Base-by-base conservation (phyloP, 2,113 vertebrate species). In the Melanotaenia duboulayi region DNA sequence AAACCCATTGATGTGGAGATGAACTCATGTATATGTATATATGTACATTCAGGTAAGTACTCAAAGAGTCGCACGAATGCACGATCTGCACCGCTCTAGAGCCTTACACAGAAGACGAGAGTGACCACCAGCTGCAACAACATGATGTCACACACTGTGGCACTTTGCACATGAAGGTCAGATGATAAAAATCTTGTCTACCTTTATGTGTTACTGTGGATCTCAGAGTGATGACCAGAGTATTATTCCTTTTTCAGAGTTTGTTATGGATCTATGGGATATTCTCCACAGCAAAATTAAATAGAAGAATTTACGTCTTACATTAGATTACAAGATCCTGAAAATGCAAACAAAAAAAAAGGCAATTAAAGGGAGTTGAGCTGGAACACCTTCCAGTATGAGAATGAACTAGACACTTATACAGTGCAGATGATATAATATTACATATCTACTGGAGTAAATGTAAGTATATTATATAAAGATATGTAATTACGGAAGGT, bases 131-230 rank as follows among this genome's bases (percentile, higher is more conserved):
- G 32, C 32, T n/a, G 19, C 7, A 68, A 11, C 59, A 42, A 58
- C 60, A 76, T n/a, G n/a, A 16, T 74, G 76, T 76, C 62, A 60
- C 69, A 71, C 52, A 48, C 44, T 63, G 65, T 40, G 80, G 16
- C 44, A 80, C 79, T 57, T 80, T 75, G 28, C 60, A 54, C 82
- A 63, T 64, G 24, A 67, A 75, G 67, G 25, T 77, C 63, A 78
- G 11, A 9, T 73, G 61, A 23, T 50, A 78, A 50, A 61, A 70
- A 56, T 62, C 74, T 65, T 13, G 67, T 59, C 58, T 74, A 39
- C 64, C 71, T 81, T 44, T 80, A 70, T 57, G 78, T 82, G 61
- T 59, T 50, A 70, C 72, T 48, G n/a, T 67, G 8, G 83, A 59
- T 63, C 71, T 61, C 24, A 51, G 72, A 68, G 58, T 65, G 70